Evolutionary conservation across 2,113 vertebrate species (phyloP), one percentile per base, ranked within the genome.

Genomic region (Boulengeromyrus knoepffleri): DNA sequence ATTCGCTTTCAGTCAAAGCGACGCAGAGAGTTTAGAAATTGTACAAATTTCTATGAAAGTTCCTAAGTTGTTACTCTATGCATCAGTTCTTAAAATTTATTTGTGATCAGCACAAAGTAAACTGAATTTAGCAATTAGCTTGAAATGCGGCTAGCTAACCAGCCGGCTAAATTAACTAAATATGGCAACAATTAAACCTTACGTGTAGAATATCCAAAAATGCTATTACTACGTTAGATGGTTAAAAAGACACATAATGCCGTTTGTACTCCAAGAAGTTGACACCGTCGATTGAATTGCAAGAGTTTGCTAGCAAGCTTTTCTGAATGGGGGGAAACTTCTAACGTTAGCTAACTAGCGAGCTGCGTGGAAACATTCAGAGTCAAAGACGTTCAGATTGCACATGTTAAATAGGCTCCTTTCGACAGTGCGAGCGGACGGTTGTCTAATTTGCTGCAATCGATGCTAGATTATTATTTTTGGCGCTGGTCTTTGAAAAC

Each of bases 321-420:
- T 62, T 87, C 62, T 88, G 85, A 90, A 90, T 88, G 62, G 56
- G 74, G 74, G 74, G 15, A 70, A 70, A 87, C 84, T 66, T 90
- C 58, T 53, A 56, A n/a, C 84, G 45, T n/a, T 17, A 89, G 74
- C 89, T 47, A 85, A 42, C 89, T 46, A 56, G 39, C 74, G 39
- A 89, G 31, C 42, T 31, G 17, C 52, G n/a, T 58, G 39, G 10
- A 86, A 74, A 27, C 56, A 74, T 31, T 52, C 50, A 53, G 19
- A 36, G 46, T 45, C 56, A 27, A 2, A 46, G 31, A 85, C 84
- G 70, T 70, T 87, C 85, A 50, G 84, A 50, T n/a, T 52, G 85
- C 42, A 74, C 52, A 45, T 80, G 12, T 42, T 31, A 62, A 62
- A 90, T 13, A 87, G 42, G 31, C 86, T 62, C 45, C 24, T 49